Base-by-base conservation (phyloP, 2,797 vertebrate genomes). In the Aplochiton taeniatus region DNA sequence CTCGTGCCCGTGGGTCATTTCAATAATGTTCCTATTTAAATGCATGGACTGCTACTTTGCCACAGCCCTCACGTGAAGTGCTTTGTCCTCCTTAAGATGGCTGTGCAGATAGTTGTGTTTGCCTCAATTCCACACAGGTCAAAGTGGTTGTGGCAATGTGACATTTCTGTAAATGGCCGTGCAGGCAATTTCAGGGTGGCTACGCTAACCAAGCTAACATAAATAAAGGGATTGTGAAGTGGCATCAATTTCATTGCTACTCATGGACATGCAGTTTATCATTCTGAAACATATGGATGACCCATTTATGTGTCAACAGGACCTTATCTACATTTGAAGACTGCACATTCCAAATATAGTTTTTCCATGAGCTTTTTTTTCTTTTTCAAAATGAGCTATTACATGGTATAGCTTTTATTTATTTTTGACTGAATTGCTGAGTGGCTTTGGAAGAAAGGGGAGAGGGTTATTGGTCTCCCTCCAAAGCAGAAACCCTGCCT, bases 11-110 rank as follows among this genome's bases (percentile, higher is more conserved):
- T 92, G 84, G 88, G 88, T 87, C 90, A 94, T 94, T 94, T 92
- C 94, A 95, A 93, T 96, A 96, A 97, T 96, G 96, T 93, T 94
- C 91, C 92, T 94, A 96, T 96, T 96, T 96, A 96, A 96, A 97
- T 96, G 95, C 95, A 97, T 96, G 90, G 93, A 88, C 90, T 92
- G 91, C 89, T 92, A 87, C 94, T 94, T 93, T 94, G 92, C 91
- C 91, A 86, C 89, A 91, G 89, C 93, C 84, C 87, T 87, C 54
- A 79, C 84, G 87, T 92, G 91, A 65, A 78, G 76, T 68, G 74
- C 31, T 31, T 31, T 31, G 31, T 31, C 31, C 6, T n/a, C 6
- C 31, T 31, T 31, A 58, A 43, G 44, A 48, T 70, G 67, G 52
- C 11, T 47, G 17, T 11, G 43, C 70, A 79, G 77, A 77, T 81